Conservation (phyloP, 2,113 vertebrate species). For the Nerophis lumbriciformis region DNA sequence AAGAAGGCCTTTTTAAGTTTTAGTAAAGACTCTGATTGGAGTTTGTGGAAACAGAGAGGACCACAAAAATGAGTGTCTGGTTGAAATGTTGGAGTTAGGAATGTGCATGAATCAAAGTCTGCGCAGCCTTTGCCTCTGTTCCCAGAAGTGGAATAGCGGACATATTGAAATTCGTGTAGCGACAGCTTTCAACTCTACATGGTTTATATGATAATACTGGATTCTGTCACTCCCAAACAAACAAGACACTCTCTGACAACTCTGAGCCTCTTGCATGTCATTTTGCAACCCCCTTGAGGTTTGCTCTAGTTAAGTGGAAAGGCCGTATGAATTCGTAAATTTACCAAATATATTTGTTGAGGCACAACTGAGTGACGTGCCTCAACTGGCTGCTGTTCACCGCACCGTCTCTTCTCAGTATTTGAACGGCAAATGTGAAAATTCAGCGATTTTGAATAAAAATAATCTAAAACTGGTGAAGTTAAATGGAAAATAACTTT, state of each 20-base stretch:
- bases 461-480: no score
- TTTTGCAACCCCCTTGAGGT: neutral
- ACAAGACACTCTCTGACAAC: slow-evolving; percentile 12
- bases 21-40: slow-evolving; percentile 18
- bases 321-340: neutral
- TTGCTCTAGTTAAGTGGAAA: neutral
- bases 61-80: slow-evolving; percentile 26
- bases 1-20: no score
- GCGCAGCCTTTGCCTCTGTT: slow-evolving; percentile 49
- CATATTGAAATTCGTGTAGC: slow-evolving; percentile 49
- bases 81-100: slow-evolving; percentile 37
- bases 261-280: neutral
- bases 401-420: no score
- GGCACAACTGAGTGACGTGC: no score
- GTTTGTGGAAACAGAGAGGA: slow-evolving; percentile 1
- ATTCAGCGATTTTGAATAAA: no score
- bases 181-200: slow-evolving; percentile 20
- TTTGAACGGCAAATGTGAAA: no score
- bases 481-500: no score
- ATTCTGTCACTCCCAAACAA: slow-evolving; percentile 16
- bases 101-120: slow-evolving; percentile 49
- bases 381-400: no score
- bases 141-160: slow-evolving; percentile 56
- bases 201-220: slow-evolving; percentile 59
- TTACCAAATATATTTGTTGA: no score